These are phyloP conservation scores for Tetranychus piercei DNA, from an alignment of 2,888 invertebrate species.

Conservation along the genomic window DNA sequence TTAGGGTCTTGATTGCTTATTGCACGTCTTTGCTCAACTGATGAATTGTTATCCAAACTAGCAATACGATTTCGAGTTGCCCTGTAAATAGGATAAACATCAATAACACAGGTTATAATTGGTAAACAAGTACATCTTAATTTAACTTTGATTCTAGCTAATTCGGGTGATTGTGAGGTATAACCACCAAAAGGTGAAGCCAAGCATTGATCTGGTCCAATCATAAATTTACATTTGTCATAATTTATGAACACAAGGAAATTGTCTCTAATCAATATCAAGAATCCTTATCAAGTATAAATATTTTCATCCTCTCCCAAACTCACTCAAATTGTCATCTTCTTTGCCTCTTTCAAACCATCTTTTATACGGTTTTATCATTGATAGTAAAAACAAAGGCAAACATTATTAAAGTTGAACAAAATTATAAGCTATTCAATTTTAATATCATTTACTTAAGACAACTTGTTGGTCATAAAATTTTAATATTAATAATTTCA, in stretches of 20 bases:
- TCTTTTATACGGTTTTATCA: too few species aligned
- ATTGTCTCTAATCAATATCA: not conserved
- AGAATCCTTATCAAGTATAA: not conserved
- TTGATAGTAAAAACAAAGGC: too few species aligned
- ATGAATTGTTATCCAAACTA: not conserved
- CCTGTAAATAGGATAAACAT: not conserved
- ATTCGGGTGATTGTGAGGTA: not conserved
- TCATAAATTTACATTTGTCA: not conserved
- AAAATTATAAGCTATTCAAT: too few species aligned
- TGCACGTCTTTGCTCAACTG: not conserved
- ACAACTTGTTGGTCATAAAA: too few species aligned
- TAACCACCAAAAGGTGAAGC: not conserved
- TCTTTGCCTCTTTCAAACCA: not conserved
- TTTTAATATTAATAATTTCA: too few species aligned
- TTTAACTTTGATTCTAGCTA: not conserved
- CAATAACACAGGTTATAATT: not conserved
- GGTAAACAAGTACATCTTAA: not conserved
- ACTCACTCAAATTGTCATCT: not conserved
- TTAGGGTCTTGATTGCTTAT: not conserved
- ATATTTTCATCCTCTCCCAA: not conserved
- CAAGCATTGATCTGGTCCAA: not conserved
- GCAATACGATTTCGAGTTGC: not conserved
- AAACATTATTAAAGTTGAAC: too few species aligned
- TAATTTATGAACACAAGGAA: not conserved
- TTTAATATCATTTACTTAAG: too few species aligned